Evolutionary conservation across 2,797 vertebrate species (phyloP).

Genomic region (Mormyrus proboscirostris): DNA sequence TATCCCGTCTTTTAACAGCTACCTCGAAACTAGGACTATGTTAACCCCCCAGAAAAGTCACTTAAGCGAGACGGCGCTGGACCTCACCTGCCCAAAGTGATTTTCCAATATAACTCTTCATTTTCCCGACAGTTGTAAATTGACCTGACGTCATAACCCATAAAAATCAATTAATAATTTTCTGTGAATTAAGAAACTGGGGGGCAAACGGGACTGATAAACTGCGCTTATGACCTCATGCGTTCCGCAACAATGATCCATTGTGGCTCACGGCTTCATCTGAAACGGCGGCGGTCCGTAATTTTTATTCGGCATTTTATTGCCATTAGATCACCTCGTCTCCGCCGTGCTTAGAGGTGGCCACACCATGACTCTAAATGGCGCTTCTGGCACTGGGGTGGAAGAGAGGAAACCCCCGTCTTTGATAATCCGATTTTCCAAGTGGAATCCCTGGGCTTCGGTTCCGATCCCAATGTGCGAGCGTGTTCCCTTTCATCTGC

Average conservation of each 20-base stretch:
- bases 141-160: constrained; percentile 53
- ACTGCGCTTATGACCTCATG: constrained; percentile 60
- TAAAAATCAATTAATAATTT: constrained; percentile 51
- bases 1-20: neutral
- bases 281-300: constrained; percentile 59
- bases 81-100: constrained; percentile 4
- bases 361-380: constrained; percentile 24
- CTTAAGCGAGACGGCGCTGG: neutral
- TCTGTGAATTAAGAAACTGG: constrained; percentile 35
- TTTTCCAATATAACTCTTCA: constrained; percentile 10
- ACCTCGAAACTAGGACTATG: neutral
- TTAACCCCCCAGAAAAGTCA: neutral
- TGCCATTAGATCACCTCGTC: constrained; percentile 68
- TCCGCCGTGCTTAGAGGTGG: constrained; percentile 57
- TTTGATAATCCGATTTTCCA: constrained; percentile 29
- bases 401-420: constrained; percentile 36
- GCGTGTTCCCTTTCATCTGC: constrained; percentile 52
- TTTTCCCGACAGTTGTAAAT: constrained; percentile 17
- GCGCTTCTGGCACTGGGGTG: neutral
- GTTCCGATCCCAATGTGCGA: constrained; percentile 28
- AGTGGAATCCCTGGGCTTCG: constrained; percentile 38
- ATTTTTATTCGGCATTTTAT: constrained; percentile 73
- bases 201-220: constrained; percentile 43
- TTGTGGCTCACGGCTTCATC: constrained; percentile 57
- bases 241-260: constrained; percentile 70